Base-by-base conservation (phyloP, 2,113 vertebrate genomes). In the Megaleporinus macrocephalus region DNA sequence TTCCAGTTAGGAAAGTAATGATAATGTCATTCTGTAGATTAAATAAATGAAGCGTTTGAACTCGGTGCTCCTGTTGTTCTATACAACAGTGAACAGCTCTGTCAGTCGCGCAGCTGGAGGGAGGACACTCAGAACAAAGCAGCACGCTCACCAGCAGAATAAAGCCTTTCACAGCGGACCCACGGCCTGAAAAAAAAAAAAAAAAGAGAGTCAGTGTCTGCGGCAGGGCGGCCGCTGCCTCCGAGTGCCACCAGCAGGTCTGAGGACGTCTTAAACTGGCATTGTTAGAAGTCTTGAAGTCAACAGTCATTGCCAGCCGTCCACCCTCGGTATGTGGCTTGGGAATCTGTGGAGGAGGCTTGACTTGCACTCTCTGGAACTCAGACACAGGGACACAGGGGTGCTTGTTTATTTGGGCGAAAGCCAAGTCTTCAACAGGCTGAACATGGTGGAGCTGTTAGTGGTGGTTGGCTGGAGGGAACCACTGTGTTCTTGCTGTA, bases 181-280 rank as follows among this genome's bases (percentile, higher is more conserved):
- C 16, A 5, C 76, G 49, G 3, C 36, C 62, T 57, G 69, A 84
- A 84, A 53, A 36, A 44, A 84, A 86, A 74, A 61, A 84, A 84
- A 53, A 36, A 44, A 84, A 86, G 78, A 61, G 62, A 51, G 24
- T 72, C 73, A 81, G 69, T 86, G 85, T 86, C 11, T 73, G 62
- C 65, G 30, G 24, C 68, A 0, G 55, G 33, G 66, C 74, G 7
- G 65, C 73, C 68, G 71, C 73, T 29, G 62, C 51, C 44, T 78
- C 53, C 55, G 36, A 83, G 47, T 70, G 29, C 69, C 36, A 26
- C 18, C 7, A 74, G 81, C 79, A 33, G 57, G 73, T 73, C 78
- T 78, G 61, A 44, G 47, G 77, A 80, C 49, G 55, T 86, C 51
- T 73, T 80, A 66, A 53, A 44, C 68, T 41, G 30, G 73, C 78